Evolutionary conservation across 2,113 vertebrate genomes (phyloP).

Genomic region (Cacatua alba): DNA sequence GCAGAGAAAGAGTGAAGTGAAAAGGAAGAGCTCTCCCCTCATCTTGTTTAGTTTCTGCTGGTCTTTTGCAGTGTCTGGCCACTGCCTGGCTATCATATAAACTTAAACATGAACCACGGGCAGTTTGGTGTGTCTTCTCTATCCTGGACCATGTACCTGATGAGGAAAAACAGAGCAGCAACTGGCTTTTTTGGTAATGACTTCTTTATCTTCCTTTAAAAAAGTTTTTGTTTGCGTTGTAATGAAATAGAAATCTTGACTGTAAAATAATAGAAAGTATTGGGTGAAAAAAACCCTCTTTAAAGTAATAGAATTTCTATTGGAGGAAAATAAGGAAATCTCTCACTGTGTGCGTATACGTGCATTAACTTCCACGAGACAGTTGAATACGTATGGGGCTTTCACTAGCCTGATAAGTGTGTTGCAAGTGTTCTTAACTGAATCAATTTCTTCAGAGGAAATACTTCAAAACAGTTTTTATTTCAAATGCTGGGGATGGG

Average conservation of each 20-base stretch:
- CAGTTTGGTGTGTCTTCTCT: slow-evolving; percentile 64
- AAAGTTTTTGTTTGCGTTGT: background rate
- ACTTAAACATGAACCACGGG: slow-evolving; percentile 72
- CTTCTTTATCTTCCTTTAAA: slow-evolving; percentile 8
- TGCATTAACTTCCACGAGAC: background rate
- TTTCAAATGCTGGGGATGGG: background rate
- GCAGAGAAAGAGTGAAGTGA: background rate
- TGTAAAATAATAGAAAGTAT: background rate
- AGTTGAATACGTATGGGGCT: background rate
- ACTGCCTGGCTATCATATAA: background rate
- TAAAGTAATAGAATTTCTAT: background rate
- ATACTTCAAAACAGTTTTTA: background rate
- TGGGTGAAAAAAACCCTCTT: background rate
- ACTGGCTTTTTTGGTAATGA: slow-evolving; percentile 70
- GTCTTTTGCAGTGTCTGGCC: background rate
- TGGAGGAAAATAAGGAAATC: background rate
- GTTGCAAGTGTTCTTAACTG: background rate
- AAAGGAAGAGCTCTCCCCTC: slow-evolving; percentile 6
- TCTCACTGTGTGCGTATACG: background rate
- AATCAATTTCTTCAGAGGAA: background rate
- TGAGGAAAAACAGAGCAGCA: slow-evolving; percentile 74
- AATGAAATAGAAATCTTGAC: background rate
- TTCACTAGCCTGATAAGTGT: background rate
- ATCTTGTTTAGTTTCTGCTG: background rate
- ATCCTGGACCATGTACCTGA: slow-evolving; percentile 82